A percentile compares a stretch with the other conserved stretches of the same genome.
phyloP scores from a whole-genome alignment of 2,888 invertebrate species.

The Clunio marinus region DNA sequence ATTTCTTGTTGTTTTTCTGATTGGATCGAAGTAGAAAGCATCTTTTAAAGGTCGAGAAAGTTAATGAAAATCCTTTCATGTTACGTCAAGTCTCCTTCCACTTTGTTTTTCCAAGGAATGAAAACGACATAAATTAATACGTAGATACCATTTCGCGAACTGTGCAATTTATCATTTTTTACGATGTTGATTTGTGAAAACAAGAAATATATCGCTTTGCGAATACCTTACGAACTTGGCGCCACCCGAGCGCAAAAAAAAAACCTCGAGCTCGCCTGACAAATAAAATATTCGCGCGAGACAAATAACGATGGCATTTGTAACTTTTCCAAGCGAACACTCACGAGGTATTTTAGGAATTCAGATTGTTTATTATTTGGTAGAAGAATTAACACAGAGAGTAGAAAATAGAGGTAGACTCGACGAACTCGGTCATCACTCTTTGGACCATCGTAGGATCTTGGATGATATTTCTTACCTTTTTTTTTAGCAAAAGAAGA shows the following conservation, averaged over 20 bases:
- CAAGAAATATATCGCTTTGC: too few species aligned
- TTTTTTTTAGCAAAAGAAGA: too few species aligned
- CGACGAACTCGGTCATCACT: too few species aligned
- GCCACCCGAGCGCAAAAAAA: too few species aligned
- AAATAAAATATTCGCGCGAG: not conserved
- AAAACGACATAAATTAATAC: not conserved
- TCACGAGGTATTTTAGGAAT: not conserved
- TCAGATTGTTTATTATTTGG: too few species aligned
- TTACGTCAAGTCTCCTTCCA: not conserved
- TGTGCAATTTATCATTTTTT: not conserved
- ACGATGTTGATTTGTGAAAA: not conserved
- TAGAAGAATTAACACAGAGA: too few species aligned
- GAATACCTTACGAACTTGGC: too few species aligned
- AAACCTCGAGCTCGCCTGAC: not conserved
- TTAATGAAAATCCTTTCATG: not conserved
- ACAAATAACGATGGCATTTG: too few species aligned
- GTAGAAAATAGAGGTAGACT: too few species aligned
- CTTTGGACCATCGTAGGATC: too few species aligned
- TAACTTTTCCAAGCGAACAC: not conserved
- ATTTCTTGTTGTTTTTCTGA: too few species aligned
- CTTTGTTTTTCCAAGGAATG: not conserved
- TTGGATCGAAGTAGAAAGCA: not conserved
- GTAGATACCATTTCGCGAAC: not conserved
- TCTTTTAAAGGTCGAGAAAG: not conserved
- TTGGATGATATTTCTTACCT: too few species aligned